Evolutionary conservation across 1,140 invertebrate species (phyloP).

Genomic region (Caerostris darwini): DNA sequence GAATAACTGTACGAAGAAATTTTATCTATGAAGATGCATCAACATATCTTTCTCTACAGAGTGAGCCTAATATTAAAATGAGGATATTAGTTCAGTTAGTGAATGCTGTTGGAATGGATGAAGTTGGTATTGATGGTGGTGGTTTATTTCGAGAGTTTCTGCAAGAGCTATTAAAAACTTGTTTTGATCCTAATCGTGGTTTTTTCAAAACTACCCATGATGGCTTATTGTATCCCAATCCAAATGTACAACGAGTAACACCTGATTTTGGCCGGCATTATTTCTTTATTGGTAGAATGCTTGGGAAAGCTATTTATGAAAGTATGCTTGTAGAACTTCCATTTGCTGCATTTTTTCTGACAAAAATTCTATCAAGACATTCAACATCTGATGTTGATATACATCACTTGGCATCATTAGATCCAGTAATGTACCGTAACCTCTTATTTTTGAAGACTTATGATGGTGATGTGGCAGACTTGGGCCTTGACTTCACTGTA

Average conservation of each 20-base stretch:
- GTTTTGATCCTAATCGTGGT: conserved; percentile 97
- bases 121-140: conserved; percentile 97
- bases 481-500: conserved; percentile 95
- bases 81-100: conserved; percentile 94
- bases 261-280: conserved; percentile 95
- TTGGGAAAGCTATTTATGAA: conserved; percentile 98
- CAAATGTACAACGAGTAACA: conserved; percentile 91
- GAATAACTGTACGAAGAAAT: conserved; percentile 91
- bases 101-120: conserved; percentile 93
- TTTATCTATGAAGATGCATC: conserved; percentile 99
- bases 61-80: conserved; percentile 93
- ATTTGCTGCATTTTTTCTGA: conserved; percentile 95
- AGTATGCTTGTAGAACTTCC: conserved; percentile 96
- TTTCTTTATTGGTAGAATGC: conserved; percentile 96
- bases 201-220: conserved; percentile 96
- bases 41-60: conserved; percentile 94
- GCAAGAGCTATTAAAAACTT: conserved; percentile 94
- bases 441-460: conserved; percentile 90
- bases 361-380: conserved; percentile 90
- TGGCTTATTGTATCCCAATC: conserved; percentile 97
- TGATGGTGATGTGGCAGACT: conserved; percentile 83
- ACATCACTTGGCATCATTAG: conserved; percentile 95
- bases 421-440: conserved; percentile 90
- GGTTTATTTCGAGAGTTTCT: conserved; percentile 94
- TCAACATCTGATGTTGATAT: conserved; percentile 91